Evolutionary conservation across 2,797 vertebrate species (phyloP).

Genomic region (Mycteria americana): DNA sequence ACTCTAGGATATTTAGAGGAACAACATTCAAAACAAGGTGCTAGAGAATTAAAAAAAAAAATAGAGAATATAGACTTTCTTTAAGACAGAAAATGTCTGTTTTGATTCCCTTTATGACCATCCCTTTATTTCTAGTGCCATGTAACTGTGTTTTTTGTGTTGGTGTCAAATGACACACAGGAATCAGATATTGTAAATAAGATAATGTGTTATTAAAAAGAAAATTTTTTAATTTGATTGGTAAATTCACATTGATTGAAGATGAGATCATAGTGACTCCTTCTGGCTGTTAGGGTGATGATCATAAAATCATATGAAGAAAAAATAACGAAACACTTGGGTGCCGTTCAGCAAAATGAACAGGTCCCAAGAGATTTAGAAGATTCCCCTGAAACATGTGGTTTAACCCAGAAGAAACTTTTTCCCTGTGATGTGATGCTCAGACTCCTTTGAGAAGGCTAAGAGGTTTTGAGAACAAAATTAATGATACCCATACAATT

Average conservation of each 20-base stretch:
- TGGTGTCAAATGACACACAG: rapidly evolving
- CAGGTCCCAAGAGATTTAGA: not conserved
- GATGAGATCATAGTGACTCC: not conserved
- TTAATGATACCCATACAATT: not conserved
- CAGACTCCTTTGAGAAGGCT: not conserved
- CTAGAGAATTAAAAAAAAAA: not conserved
- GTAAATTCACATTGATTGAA: not conserved
- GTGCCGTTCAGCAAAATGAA: not conserved
- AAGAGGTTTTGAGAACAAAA: not conserved
- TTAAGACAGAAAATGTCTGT: not conserved
- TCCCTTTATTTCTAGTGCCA: not conserved
- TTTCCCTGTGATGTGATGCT: not conserved
- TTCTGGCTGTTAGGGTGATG: not conserved
- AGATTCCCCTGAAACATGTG: not conserved
- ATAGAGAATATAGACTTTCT: not conserved
- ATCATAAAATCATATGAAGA: not conserved
- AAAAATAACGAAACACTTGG: not conserved
- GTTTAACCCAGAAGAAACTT: not conserved
- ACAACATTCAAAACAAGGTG: conserved; percentile 43
- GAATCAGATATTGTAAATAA: not conserved
- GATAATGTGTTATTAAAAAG: not conserved
- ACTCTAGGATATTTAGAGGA: conserved; percentile 51
- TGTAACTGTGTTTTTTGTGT: not conserved
- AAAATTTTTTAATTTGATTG: not conserved
- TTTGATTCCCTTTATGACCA: not conserved